phyloP scores from a whole-genome alignment of 2,797 vertebrate genomes.

The Urosaurus nigricauda region DNA sequence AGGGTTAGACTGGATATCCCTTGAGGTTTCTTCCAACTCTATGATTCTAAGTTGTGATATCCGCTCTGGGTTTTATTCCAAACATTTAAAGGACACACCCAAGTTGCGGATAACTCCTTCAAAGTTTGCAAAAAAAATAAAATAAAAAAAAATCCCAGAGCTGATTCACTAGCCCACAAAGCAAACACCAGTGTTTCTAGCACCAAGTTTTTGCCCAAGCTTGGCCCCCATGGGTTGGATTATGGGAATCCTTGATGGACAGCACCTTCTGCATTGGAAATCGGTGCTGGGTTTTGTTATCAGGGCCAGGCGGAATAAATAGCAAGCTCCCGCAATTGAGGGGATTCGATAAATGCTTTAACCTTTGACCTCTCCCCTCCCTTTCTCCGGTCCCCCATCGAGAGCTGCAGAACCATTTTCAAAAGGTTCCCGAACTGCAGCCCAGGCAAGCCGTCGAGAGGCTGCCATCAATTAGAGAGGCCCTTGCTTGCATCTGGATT shows the following conservation, averaged over 20 bases:
- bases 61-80: too few relatives aligned
- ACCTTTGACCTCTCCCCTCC: constrained; percentile 50
- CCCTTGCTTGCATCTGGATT: constrained; percentile 49
- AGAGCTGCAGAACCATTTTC: constrained; percentile 45
- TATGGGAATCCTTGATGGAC: background rate
- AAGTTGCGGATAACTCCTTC: too few relatives aligned
- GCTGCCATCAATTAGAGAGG: constrained; percentile 43
- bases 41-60: too few relatives aligned
- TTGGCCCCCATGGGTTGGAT: accelerated
- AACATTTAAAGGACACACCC: too few relatives aligned
- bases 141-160: too few relatives aligned
- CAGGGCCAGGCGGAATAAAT: constrained; percentile 47
- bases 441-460: background rate
- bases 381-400: constrained; percentile 1
- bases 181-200: too few relatives aligned
- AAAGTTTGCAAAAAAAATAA: too few relatives aligned
- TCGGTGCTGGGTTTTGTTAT: constrained; percentile 42
- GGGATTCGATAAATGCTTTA: constrained; percentile 57
- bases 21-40: too few relatives aligned
- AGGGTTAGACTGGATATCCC: too few relatives aligned
- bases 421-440: background rate
- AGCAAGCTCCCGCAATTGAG: constrained; percentile 31
- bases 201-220: background rate
- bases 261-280: constrained; percentile 21
- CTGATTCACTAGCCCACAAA: too few relatives aligned